A percentile compares a stretch with the other conserved stretches of the same genome.
Conservation (phyloP, 2,113 vertebrate genomes). For the Probosciger aterrimus region DNA sequence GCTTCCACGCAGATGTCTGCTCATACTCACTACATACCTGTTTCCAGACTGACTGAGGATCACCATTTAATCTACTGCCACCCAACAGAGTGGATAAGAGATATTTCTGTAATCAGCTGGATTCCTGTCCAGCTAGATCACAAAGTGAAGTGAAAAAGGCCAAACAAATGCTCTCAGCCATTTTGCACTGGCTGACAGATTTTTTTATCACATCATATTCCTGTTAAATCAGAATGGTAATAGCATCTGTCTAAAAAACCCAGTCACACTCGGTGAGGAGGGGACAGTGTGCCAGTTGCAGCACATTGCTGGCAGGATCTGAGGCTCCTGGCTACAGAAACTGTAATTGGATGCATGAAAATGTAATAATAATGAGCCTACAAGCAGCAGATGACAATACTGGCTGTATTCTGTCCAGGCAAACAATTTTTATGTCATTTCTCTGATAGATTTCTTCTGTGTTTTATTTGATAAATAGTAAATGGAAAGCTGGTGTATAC, state of each 20-base stretch:
- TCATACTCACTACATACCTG: not conserved
- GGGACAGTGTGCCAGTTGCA: not conserved
- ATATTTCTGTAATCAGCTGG: not conserved
- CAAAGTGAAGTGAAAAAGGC: not conserved
- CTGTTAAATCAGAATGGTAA: conserved; percentile 8
- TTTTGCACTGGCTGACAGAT: not conserved
- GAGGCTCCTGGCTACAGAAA: not conserved
- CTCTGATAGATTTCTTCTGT: not conserved
- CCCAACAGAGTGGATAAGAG: not conserved
- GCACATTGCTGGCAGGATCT: not conserved
- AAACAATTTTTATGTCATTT: not conserved
- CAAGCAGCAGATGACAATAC: not conserved
- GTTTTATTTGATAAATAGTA: not conserved
- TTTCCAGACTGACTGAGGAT: not conserved
- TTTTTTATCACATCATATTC: not conserved
- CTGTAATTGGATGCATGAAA: not conserved
- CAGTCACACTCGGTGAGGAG: not conserved
- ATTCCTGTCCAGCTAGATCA: not conserved
- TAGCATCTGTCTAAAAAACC: not conserved
- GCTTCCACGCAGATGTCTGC: not conserved
- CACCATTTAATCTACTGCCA: not conserved
- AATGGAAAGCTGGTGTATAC: not conserved
- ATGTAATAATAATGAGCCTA: conserved; percentile 17
- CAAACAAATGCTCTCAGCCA: not conserved
- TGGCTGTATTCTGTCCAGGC: not conserved